Base-by-base conservation (phyloP, 92 coral and sea anemone genomes). In the Anthopleura xanthogrammica region DNA sequence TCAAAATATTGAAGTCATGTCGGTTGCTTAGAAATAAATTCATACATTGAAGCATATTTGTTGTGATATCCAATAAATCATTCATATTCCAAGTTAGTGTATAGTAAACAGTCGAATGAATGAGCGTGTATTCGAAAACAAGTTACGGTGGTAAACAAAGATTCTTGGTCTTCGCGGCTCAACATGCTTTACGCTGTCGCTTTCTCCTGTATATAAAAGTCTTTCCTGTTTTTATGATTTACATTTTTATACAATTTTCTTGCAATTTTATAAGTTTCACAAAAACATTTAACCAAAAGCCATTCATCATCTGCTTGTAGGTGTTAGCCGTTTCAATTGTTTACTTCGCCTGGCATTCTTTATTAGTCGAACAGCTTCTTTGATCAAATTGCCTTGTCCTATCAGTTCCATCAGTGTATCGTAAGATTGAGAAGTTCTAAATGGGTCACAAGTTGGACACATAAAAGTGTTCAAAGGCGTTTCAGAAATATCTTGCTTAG, bases 381-480 rank as follows among this genome's bases (percentile, higher is more conserved):
- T 93, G 77, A 93, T 93, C 77, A 93, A 80, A 82, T 76, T 93
- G 12, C 97, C 93, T 77, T 90, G 92, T 42, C 91, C 95, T 41
- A 93, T 48, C 8, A 93, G 90, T 77, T 93, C 97, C 88, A 93
- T 79, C 0, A 93, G 83, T 40, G 84, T 75, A 75, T 84, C 93
- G 80, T 91, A 93, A 8, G 97, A 93, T 43, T 91, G 88, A 83
- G 97, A 87, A 56, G 92, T 86, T 87, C 93, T 91, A 60, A 93
- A 86, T 9, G 97, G 93, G 80, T 93, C 97, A 71, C 92, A 91
- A 54, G 92, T 91, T 3, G 97, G 97, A 65, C 97, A 93, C 52
- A 93, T 71, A 80, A 88, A 93, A 50, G 94, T 87, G 50, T 91
- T 86, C 4, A 89, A 70, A 41, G 90, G 79, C 50, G 82, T 82